Base-by-base conservation (phyloP, 2,797 vertebrate species). In the Heterohyrax brucei region DNA sequence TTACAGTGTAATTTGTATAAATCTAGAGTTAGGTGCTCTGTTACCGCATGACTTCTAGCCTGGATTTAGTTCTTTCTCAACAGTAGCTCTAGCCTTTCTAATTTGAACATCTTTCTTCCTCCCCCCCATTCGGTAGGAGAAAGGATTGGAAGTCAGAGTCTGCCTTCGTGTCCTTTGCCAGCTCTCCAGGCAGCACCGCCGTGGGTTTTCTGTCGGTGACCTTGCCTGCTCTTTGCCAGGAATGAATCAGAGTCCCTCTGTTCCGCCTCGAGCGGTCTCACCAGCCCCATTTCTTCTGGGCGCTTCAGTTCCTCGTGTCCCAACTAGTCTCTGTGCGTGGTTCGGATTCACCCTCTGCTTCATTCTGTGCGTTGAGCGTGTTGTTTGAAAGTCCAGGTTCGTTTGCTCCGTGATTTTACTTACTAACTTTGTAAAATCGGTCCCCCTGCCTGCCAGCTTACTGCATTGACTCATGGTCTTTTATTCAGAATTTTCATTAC, bases 331-430 rank as follows among this genome's bases (percentile, higher is more conserved):
- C 33, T 79, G 46, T n/a, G 75, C 1, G 10, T 44, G 22, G 77
- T 86, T 79, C 22, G 26, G 39, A 56, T 62, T 82, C 44, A 48
- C 82, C 22, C 3, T 77, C 62, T 68, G 48, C 56, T 66, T 86
- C 56, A 8, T 53, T 46, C 48, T 61, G 0, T 30, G 21, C 16
- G 24, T 0, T 33, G 1, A 64, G 5, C 26, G 3, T 56, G 53
- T 75, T 73, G 39, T 73, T 78, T 81, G 30, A 48, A 82, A 26
- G 3, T 86, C 21, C 78, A n/a, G 28, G 22, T 26, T 85, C 81
- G 28, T 70, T 77, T 82, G n/a, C 78, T 39, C 70, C 48, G 33
- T 26, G 75, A 50, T 66, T 76, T 78, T 87, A 80, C 85, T 82
- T 93, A 56, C 33, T 18, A 16, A 21, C 48, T 78, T 79, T 33